Conservation (phyloP, 2,888 invertebrate species). For the Eristalis pertinax region DNA sequence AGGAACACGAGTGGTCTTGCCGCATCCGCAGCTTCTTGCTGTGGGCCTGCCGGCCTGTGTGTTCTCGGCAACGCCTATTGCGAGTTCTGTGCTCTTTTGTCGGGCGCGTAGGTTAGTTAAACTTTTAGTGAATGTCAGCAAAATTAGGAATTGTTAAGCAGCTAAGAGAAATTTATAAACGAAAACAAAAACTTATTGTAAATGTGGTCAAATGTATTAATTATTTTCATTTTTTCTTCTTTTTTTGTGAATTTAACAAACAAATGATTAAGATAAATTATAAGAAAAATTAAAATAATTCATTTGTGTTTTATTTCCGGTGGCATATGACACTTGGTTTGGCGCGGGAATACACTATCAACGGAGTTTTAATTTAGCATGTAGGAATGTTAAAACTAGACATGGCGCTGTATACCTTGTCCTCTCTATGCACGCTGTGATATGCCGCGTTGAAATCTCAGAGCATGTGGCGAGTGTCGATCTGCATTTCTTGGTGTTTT, state of each 20-base stretch:
- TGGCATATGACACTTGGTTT: too few species aligned
- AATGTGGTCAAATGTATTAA: slow-evolving; percentile 42
- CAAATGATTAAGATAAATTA: slow-evolving; percentile 55
- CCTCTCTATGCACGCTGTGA: too few species aligned
- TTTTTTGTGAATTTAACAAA: slow-evolving; percentile 57
- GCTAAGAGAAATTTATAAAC: not conserved
- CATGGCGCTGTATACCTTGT: too few species aligned
- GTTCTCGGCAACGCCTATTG: not conserved
- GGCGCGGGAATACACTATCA: too few species aligned
- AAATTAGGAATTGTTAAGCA: not conserved
- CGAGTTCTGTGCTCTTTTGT: slow-evolving; percentile 11
- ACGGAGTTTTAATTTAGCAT: too few species aligned
- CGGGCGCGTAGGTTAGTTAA: slow-evolving; percentile 22
- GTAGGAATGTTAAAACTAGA: too few species aligned
- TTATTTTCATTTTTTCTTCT: slow-evolving; percentile 18
- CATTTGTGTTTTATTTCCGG: not conserved
- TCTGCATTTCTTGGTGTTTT: too few species aligned
- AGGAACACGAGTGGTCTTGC: slow-evolving; percentile 41
- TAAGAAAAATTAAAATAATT: slow-evolving; percentile 34
- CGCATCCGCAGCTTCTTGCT: slow-evolving; percentile 38
- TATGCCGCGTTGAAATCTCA: too few species aligned
- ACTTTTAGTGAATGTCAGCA: slow-evolving; percentile 25
- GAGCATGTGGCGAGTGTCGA: too few species aligned
- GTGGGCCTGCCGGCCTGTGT: not conserved
- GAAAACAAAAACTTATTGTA: slow-evolving; percentile 37